Conservation (phyloP, 2,113 vertebrate genomes). For the Menidia beryllina region DNA sequence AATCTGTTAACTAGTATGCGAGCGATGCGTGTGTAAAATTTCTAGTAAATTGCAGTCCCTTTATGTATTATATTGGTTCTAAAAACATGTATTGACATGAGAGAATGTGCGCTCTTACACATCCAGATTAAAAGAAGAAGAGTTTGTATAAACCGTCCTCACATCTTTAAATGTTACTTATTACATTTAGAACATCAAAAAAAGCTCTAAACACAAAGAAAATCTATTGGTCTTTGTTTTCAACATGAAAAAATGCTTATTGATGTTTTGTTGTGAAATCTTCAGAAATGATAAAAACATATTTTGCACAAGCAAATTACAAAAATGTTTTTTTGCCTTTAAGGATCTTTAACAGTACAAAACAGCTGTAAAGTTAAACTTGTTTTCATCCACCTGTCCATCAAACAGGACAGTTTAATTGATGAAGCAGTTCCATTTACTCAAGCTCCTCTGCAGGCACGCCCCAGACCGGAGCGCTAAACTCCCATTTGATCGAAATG, state of each 20-base stretch:
- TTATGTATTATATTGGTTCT: no score
- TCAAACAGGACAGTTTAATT: slow-evolving; percentile 62
- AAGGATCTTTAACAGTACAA: neutral
- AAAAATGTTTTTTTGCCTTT: neutral
- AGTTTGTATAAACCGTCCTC: no score
- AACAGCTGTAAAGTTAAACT: slow-evolving; percentile 13
- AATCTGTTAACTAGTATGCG: no score
- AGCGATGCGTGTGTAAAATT: no score
- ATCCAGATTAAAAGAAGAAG: no score
- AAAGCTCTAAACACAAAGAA: neutral
- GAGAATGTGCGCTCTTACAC: no score
- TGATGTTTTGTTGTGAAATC: neutral
- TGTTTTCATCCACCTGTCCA: slow-evolving; percentile 38
- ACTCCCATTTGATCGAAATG: slow-evolving; percentile 50
- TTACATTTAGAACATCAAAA: no score
- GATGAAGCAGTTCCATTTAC: slow-evolving; percentile 59
- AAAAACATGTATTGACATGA: neutral
- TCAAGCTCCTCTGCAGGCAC: slow-evolving; percentile 47
- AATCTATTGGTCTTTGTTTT: neutral
- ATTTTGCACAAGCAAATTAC: neutral
- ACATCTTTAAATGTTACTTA: no score
- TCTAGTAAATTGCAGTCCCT: no score
- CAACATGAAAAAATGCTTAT: neutral
- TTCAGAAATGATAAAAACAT: accelerated
- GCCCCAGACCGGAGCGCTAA: slow-evolving; percentile 33